Evolutionary conservation across 2,113 vertebrate species (phyloP).

Genomic region (Synodontis membranacea): DNA sequence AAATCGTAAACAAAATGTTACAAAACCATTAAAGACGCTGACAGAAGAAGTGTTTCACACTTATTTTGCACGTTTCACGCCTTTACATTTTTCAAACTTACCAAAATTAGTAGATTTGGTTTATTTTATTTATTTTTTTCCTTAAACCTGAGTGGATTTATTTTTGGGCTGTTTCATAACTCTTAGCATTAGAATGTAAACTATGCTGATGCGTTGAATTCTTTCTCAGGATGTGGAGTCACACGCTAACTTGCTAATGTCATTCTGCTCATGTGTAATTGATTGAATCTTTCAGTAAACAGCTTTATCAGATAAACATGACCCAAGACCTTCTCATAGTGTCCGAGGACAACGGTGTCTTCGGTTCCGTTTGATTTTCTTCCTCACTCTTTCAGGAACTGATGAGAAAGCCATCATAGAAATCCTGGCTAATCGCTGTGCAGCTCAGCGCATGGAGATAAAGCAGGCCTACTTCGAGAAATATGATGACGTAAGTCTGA

Average conservation of each 20-base stretch:
- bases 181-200: background rate
- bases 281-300: background rate
- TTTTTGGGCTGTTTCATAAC: background rate
- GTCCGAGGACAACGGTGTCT: background rate
- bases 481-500: slow-evolving; percentile 76
- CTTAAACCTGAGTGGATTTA: background rate
- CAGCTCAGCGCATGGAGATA: slow-evolving; percentile 71
- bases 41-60: background rate
- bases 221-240: background rate
- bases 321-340: background rate
- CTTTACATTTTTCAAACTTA: background rate
- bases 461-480: slow-evolving; percentile 78
- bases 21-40: background rate
- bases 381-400: slow-evolving; percentile 64
- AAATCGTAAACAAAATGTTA: no score
- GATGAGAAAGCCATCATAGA: slow-evolving; percentile 78
- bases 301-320: background rate
- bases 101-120: background rate
- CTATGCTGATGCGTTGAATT: background rate
- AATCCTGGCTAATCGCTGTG: slow-evolving; percentile 73
- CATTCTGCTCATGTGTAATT: background rate
- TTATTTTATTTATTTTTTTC: background rate
- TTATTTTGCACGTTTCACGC: background rate
- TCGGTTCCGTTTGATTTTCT: background rate
- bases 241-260: background rate